Percentiles rank a stretch among this genome's conserved stretches.
phyloP scores from a whole-genome alignment of 2,888 invertebrate genomes.

The Eumerus sabulonum region DNA sequence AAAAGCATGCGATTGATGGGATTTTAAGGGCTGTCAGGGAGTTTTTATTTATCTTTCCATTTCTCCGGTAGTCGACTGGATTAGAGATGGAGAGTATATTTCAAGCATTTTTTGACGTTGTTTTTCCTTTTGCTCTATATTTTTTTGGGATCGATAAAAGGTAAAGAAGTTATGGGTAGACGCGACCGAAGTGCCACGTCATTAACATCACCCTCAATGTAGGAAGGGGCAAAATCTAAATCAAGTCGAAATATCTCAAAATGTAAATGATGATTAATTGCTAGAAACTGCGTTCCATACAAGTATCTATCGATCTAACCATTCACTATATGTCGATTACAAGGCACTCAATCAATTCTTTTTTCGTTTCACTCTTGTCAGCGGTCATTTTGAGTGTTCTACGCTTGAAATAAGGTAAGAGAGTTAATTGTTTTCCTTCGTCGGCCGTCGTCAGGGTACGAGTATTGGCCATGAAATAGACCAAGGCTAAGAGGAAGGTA shows the following conservation, averaged over 20 bases:
- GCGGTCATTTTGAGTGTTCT: slow-evolving; percentile 27
- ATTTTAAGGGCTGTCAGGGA: slow-evolving; percentile 58
- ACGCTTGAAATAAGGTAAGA: slow-evolving; percentile 52
- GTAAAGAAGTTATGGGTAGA: slow-evolving; percentile 63
- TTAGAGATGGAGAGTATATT: slow-evolving; percentile 40
- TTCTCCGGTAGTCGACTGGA: slow-evolving; percentile 3
- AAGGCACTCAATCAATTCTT: slow-evolving; percentile 60
- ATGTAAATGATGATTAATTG: slow-evolving; percentile 68
- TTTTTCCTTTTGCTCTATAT: slow-evolving; percentile 7
- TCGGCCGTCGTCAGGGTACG: slow-evolving; percentile 33
- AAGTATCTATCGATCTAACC: no score
- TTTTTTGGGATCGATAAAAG: slow-evolving; percentile 63
- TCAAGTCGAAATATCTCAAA: slow-evolving; percentile 41
- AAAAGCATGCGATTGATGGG: slow-evolving; percentile 62
- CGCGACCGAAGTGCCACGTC: slow-evolving; percentile 30
- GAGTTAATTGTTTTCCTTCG: slow-evolving; percentile 60
- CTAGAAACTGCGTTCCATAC: slow-evolving; percentile 47
- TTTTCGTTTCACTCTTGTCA: slow-evolving; percentile 19
- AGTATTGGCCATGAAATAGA: slow-evolving; percentile 37
- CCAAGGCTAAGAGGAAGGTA: slow-evolving; percentile 19
- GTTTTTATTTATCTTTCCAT: slow-evolving; percentile 15
- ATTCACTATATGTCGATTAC: slow-evolving; percentile 51
- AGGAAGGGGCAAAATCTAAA: slow-evolving; percentile 3
- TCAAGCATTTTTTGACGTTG: slow-evolving; percentile 45
- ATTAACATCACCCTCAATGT: slow-evolving; percentile 27